Evolutionary conservation across 2,797 vertebrate species (phyloP).

Genomic region (Enteromius viviparus): DNA sequence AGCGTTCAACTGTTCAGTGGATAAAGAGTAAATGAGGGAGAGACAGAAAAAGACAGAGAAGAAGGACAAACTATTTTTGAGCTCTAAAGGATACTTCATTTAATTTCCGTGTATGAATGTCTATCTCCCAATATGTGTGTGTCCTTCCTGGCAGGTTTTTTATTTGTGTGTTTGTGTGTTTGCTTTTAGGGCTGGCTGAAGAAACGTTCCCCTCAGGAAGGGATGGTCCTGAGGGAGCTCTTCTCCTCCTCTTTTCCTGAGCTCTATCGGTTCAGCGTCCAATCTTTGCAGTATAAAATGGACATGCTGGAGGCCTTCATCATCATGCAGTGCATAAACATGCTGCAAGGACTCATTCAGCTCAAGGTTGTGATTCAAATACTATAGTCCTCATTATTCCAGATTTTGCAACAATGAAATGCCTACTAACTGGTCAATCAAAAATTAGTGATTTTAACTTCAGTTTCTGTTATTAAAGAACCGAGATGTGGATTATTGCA

Average conservation of each 20-base stretch:
- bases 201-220: slow-evolving; percentile 82
- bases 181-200: slow-evolving; percentile 87
- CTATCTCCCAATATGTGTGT: background rate
- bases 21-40: slow-evolving; percentile 6
- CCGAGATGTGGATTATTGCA: background rate
- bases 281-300: slow-evolving; percentile 87
- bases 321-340: slow-evolving; percentile 89
- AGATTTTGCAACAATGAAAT: slow-evolving; percentile 3
- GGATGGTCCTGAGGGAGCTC: slow-evolving; percentile 81
- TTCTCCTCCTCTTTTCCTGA: slow-evolving; percentile 86
- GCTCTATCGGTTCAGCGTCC: slow-evolving; percentile 84
- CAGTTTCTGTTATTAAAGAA: background rate
- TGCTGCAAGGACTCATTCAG: slow-evolving; percentile 92
- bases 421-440: background rate
- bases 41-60: slow-evolving; percentile 14
- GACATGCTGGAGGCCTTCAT: slow-evolving; percentile 92
- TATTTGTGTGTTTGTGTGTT: slow-evolving; percentile 32
- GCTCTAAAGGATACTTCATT: background rate
- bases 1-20: slow-evolving; percentile 33
- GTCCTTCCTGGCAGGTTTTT: background rate
- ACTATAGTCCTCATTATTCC: slow-evolving; percentile 13
- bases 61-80: slow-evolving; percentile 15
- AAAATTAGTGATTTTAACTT: background rate
- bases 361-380: slow-evolving; percentile 77
- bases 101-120: background rate